Base-by-base conservation (phyloP, 2,113 vertebrate species). In the Callipepla californica region DNA sequence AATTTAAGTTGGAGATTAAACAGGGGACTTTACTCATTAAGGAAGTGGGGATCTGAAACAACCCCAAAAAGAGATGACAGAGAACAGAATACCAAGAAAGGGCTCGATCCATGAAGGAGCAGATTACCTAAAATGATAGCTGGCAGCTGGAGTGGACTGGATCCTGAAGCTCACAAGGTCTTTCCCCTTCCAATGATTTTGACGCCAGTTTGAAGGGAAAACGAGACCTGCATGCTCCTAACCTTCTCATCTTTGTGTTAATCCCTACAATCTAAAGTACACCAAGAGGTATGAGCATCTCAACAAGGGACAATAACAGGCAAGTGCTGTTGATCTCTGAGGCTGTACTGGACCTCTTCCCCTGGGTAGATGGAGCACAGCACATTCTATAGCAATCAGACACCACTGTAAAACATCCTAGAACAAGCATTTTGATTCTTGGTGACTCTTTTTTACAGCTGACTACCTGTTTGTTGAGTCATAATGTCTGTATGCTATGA, bases 1-100 rank as follows among this genome's bases (percentile, higher is more conserved):
- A 78, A 90, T 90, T 88, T 90, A 92, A 44, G 7, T 57, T 92
- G 73, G 48, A 86, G 92, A 86, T 86, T 53, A 80, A 22, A 68
- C 32, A 7, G 66, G 80, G 8, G 7, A 87, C 69, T 87, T 47
- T 72, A 42, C 25, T 87, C 11, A 65, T 79, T 86, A 86, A 85
- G 53, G 61, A 86, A 90, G 25, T 21, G 18, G 10, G 40, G 28
- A 74, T 57, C 13, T 1, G 0, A 95, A 93, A 75, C 44, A 94
- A 88, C 8, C 4, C 28, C 47, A 4, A 57, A 90, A 80, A 55
- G 8, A 25, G 17, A 63, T 77, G 79, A 42, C 6, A 5, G 3
- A 69, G 11, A 80, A 50, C 66, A 90, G 83, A 95, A 58, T 63
- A 30, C 55, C 7, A 61, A 68, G 12, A 20, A 7, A 67, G 19